Evolutionary conservation across 2,888 invertebrate species (phyloP).

Genomic region (Lissocephala sabroskyi): DNA sequence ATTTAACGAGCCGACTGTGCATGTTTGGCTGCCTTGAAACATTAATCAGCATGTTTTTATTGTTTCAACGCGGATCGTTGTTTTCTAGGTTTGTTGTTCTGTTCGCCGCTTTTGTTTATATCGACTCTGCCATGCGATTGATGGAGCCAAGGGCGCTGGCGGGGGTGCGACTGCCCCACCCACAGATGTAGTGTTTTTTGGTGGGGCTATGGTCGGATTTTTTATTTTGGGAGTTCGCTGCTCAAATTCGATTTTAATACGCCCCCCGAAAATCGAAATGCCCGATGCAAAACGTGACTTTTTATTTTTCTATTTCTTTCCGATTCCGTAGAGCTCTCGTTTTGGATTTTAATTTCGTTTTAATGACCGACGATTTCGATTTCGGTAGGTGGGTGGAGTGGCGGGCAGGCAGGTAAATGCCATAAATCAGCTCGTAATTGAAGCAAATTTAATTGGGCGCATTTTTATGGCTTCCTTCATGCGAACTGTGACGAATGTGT

Average conservation of each 20-base stretch:
- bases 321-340: constrained; percentile 7
- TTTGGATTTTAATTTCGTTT: constrained; percentile 20
- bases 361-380: too few species aligned
- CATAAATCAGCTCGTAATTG: too few species aligned
- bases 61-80: constrained; percentile 7
- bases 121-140: constrained; percentile 17
- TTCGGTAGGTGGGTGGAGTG: too few species aligned
- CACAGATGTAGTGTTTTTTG: constrained; percentile 4
- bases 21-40: constrained; percentile 16
- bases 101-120: constrained; percentile 17
- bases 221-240: constrained; percentile 1
- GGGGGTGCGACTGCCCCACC: constrained; percentile 1
- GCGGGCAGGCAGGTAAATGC: too few species aligned
- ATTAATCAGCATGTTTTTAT: constrained; percentile 58
- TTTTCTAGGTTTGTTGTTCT: constrained; percentile 2
- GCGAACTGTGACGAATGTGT: too few species aligned
- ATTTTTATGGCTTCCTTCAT: too few species aligned
- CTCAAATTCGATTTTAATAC: constrained; percentile 22
- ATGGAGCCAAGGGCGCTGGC: constrained; percentile 8
- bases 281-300: too few species aligned
- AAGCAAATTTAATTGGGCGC: too few species aligned
- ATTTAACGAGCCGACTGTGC: too few species aligned
- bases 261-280: constrained; percentile 6
- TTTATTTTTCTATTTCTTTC: constrained; percentile 4
- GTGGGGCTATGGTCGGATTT: constrained; percentile 8